Evolutionary conservation across 2,797 vertebrate species (phyloP), one percentile per base, ranked within the genome.

Genomic region (Tapirus indicus): DNA sequence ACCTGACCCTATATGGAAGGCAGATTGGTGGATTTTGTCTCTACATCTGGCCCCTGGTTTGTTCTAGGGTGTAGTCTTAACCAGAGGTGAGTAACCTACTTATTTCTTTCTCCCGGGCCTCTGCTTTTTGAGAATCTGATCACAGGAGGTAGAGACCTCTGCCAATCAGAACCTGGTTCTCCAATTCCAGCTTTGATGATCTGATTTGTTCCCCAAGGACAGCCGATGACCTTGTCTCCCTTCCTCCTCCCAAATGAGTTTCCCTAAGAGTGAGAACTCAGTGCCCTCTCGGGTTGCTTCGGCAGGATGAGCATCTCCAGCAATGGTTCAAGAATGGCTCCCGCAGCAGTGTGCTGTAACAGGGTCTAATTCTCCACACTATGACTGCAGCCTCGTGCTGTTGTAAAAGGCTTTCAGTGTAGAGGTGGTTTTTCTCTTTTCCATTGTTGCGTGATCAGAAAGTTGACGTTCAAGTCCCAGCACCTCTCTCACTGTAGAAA

Each of bases 191-290:
- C 66, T 96, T 62, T 89, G 90, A 66, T 72, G 79, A 7, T 95
- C 84, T 78, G 60, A 94, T 93, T 92, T 79, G 66, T 86, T 87
- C 56, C 35, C 44, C 74, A 92, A 97, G 79, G 90, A 96, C 74
- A 92, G 88, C 27, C 9, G 14, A 52, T 83, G 60, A 91, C 64
- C 64, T 92, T 89, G 84, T 9, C 11, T 72, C 38, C 93, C 35
- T 86, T 52, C n/a, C 41, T 77, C 9, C 60, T 64, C 84, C 69
- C 41, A 91, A 80, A 93, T 93, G 72, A 93, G 68, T 56, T 62
- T 91, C 69, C 18, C 62, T 68, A 35, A 60, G 64, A 92, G 83
- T 41, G 41, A 96, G 79, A 68, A 94, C 74, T 88, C 84, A 17
- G 93, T 75, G 69, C 69, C 88, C 47, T 92, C 16, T 82, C 6